Conservation (phyloP, 2,113 vertebrate genomes). For the Platycercus adscitus region DNA sequence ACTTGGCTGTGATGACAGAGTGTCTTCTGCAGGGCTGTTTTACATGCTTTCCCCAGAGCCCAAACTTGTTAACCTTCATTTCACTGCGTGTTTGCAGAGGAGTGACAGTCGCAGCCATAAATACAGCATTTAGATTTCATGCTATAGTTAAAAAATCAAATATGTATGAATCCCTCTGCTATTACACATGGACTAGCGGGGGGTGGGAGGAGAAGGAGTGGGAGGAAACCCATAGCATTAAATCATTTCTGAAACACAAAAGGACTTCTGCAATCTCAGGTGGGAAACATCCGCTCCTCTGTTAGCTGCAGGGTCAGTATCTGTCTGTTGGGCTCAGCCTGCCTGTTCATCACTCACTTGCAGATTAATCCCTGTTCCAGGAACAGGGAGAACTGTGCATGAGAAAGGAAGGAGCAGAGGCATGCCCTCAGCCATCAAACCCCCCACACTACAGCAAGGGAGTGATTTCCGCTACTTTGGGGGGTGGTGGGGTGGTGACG, state of each 20-base stretch:
- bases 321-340: neutral
- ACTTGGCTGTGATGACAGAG: neutral
- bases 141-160: neutral
- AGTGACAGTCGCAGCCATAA: slow-evolving; percentile 42
- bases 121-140: slow-evolving; percentile 5
- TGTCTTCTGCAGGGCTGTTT: neutral
- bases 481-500: neutral
- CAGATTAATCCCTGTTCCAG: neutral
- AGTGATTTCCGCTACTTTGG: neutral
- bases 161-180: neutral
- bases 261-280: neutral
- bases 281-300: neutral
- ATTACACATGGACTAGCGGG: neutral
- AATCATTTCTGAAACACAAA: neutral
- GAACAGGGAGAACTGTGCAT: neutral
- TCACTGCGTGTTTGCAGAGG: slow-evolving; percentile 2
- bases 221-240: neutral
- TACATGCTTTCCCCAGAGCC: neutral
- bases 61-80: slow-evolving; percentile 43
- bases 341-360: neutral
- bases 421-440: neutral
- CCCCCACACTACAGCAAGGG: neutral
- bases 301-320: neutral
- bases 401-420: neutral
- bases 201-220: neutral